Conservation (phyloP, 2,113 vertebrate species). For the Tauraco erythrolophus region DNA sequence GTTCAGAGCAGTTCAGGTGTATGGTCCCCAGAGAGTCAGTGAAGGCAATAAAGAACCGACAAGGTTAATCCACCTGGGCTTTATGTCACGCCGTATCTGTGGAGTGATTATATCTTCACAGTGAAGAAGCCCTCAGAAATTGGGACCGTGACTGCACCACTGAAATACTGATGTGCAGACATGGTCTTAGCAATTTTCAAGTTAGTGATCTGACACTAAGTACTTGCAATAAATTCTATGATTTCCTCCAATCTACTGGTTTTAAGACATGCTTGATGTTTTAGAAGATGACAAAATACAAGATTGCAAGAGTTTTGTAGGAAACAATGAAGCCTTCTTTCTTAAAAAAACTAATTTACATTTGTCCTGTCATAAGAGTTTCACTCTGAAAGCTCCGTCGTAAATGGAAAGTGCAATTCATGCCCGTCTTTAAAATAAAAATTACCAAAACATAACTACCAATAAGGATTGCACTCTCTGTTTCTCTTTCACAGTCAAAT, state of each 20-base stretch:
- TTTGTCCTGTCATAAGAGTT: background rate
- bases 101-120: background rate
- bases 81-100: background rate
- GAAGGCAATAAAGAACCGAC: background rate
- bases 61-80: background rate
- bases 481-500: background rate
- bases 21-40: background rate
- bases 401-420: background rate
- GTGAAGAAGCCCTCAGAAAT: rapidly evolving
- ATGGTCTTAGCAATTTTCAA: background rate
- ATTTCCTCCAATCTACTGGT: background rate
- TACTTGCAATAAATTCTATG: background rate
- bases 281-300: background rate
- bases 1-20: background rate
- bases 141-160: background rate
- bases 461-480: background rate
- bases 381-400: background rate
- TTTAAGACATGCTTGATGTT: background rate
- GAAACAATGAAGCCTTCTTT: background rate
- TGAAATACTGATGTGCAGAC: background rate
- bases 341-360: background rate
- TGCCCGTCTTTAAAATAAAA: background rate
- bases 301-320: background rate
- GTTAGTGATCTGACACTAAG: background rate
- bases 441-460: background rate